Base-by-base conservation (phyloP, 2,797 vertebrate genomes). In the Malacoraja senta region DNA sequence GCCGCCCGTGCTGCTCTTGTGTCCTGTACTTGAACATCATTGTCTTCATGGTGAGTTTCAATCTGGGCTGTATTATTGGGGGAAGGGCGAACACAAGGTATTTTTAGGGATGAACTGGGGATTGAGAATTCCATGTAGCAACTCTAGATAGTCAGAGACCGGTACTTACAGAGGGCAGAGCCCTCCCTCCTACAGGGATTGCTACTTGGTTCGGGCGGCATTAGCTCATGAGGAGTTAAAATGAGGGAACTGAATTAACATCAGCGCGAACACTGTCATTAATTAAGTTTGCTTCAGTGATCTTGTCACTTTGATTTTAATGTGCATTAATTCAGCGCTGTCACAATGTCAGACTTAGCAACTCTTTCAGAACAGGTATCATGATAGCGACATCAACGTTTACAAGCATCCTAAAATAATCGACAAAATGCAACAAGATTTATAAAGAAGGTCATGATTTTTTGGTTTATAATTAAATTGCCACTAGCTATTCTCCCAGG, bases 291-390 rank as follows among this genome's bases (percentile, higher is more conserved):
- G 72, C 90, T 76, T 92, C 90, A 92, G 38, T 58, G 68, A 76
- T 92, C 90, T n/a, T 92, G 90, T 92, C 38, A 76, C 38, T 76
- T 92, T 71, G 44, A 92, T 12, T 92, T 32, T 92, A 74, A 92
- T 44, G 71, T 92, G 90, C 72, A 92, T 92, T 76, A 74, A 76
- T 92, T 92, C 68, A 44, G 68, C 35, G 44, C 72, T 35, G 38
- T 58, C 35, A 53, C 15, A 53, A 35, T 76, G 68, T 92, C 90
- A 74, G 72, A 6, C 90, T 92, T 21, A 58, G 71, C 44, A 53
- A 2, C 71, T 92, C 65, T 74, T 74, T 38, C 38, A n/a, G n/a
- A 76, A 53, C 90, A 76, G 65, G 21, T 74, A 24, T 6, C 71
- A 38, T 29, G 90, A 74, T 72, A n/a, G 38, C n/a, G 38, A 38